Conservation (phyloP, 2,797 vertebrate species). For the Thunnus albacares region DNA sequence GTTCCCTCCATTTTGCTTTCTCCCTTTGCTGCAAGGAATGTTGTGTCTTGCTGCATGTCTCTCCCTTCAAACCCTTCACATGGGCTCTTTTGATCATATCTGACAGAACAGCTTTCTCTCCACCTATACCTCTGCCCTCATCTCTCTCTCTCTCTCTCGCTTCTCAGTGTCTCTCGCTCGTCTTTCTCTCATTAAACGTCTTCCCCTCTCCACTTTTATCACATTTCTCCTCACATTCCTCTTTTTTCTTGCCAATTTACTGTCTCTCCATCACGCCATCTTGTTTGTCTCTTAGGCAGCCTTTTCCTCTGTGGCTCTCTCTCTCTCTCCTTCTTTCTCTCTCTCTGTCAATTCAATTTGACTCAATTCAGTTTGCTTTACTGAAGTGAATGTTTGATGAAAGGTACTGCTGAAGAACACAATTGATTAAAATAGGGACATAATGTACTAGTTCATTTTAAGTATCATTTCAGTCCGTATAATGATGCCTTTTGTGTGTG, state of each 20-base stretch:
- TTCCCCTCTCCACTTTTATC: slow-evolving; percentile 16
- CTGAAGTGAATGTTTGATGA: slow-evolving; percentile 16
- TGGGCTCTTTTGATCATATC: slow-evolving; percentile 59
- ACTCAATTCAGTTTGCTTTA: slow-evolving; percentile 15
- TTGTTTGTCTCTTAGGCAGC: not conserved
- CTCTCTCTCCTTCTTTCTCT: not conserved
- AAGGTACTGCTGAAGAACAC: not conserved
- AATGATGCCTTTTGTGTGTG: not conserved
- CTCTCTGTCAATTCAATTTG: slow-evolving; percentile 22
- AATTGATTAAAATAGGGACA: slow-evolving; percentile 10
- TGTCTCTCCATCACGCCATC: slow-evolving; percentile 9
- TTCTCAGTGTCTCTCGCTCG: slow-evolving; percentile 28
- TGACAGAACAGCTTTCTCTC: slow-evolving; percentile 44
- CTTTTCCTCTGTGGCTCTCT: not conserved
- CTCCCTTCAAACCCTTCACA: slow-evolving; percentile 25
- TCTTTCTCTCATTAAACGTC: slow-evolving; percentile 33
- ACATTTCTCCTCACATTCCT: slow-evolving; percentile 1
- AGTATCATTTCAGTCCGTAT: not conserved
- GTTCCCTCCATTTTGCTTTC: slow-evolving; percentile 24
- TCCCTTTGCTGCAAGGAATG: not conserved
- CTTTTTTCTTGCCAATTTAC: not conserved
- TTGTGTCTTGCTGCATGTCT: slow-evolving; percentile 14
- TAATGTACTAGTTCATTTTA: not conserved
- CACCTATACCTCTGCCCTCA: slow-evolving; percentile 24
- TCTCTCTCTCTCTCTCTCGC: not conserved